Evolutionary conservation across 2,888 invertebrate species (phyloP).

Genomic region (Eristalis arbustorum): DNA sequence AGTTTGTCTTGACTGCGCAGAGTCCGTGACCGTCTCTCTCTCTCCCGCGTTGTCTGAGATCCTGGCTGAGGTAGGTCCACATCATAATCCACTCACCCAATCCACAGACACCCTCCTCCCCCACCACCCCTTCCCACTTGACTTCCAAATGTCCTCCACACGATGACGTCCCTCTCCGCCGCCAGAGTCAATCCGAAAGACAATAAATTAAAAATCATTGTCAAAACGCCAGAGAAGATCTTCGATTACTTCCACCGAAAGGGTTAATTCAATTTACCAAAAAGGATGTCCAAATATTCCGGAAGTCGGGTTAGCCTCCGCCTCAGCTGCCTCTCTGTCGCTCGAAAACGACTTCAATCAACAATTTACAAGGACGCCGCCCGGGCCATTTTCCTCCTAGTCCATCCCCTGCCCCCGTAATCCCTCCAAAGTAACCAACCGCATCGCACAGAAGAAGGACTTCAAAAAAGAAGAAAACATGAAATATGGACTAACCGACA

Average conservation of each 20-base stretch:
- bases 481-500: constrained; percentile 48
- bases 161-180: not conserved
- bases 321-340: not conserved
- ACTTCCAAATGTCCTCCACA: constrained; percentile 5
- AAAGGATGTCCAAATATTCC: constrained; percentile 28
- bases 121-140: not conserved
- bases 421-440: constrained; percentile 26
- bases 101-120: not conserved
- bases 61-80: too few species aligned
- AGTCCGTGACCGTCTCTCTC: too few species aligned
- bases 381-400: not conserved
- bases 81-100: not conserved
- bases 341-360: constrained; percentile 27
- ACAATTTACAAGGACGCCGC: constrained; percentile 26
- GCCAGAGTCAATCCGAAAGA: not conserved
- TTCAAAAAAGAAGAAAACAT: constrained; percentile 4
- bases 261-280: constrained; percentile 47
- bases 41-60: too few species aligned
- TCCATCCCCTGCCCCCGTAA: not conserved
- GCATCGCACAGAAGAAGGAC: constrained; percentile 1
- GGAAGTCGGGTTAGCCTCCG: not conserved
- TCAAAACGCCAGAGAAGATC: constrained; percentile 11
- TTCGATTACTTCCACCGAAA: constrained; percentile 19
- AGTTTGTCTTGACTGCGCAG: too few species aligned
- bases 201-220: constrained; percentile 35